phyloP scores from a whole-genome alignment of 2,797 vertebrate genomes.

The Pristis pectinata region DNA sequence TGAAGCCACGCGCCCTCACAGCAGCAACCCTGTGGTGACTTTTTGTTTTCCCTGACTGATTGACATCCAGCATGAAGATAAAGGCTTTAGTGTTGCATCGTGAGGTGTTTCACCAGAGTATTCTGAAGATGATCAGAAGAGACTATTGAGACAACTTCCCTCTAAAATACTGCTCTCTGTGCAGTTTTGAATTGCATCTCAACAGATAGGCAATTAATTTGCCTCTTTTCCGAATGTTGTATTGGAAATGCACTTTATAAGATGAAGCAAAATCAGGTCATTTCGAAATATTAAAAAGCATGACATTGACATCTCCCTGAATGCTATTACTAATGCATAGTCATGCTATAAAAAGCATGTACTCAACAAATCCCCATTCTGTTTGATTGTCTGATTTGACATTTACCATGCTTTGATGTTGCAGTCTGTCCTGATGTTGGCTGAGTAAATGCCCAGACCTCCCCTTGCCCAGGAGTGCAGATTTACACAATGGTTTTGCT shows the following conservation, averaged over 20 bases:
- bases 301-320: conserved; percentile 47
- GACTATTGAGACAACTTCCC: not conserved
- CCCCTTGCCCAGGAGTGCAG: not conserved
- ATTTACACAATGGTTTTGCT: not conserved
- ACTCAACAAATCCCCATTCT: conserved; percentile 43
- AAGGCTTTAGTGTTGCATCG: not conserved
- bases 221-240: not conserved
- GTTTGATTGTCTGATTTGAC: conserved; percentile 44
- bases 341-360: conserved; percentile 44
- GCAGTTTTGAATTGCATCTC: not conserved
- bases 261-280: conserved; percentile 49
- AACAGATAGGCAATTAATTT: conserved; percentile 7
- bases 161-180: not conserved
- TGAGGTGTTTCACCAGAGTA: not conserved
- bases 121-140: conserved; percentile 13
- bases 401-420: conserved; percentile 44
- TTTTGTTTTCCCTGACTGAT: not conserved
- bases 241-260: conserved; percentile 45
- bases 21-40: not conserved
- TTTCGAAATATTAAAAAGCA: conserved; percentile 44
- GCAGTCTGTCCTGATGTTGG: conserved; percentile 39
- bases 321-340: conserved; percentile 41
- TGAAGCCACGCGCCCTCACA: not conserved
- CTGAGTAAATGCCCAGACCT: not conserved
- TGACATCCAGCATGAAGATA: not conserved